Evolutionary conservation across 2,113 vertebrate species (phyloP).

Genomic region (Fukomys damarensis): DNA sequence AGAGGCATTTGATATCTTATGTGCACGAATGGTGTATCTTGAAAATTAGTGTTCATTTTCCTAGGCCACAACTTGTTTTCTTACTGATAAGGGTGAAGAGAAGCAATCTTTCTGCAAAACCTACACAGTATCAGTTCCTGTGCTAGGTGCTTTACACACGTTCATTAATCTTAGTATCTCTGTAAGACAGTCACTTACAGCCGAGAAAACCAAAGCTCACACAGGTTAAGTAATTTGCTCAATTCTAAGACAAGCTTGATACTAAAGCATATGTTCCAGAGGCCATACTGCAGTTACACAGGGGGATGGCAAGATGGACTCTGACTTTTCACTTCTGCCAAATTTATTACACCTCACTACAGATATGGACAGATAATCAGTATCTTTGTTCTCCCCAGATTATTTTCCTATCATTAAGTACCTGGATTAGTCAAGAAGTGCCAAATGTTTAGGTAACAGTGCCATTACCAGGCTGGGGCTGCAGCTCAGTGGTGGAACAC

Average conservation of each 20-base stretch:
- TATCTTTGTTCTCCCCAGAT: neutral
- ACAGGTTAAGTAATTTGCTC: neutral
- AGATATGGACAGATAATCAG: neutral
- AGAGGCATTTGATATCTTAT: neutral
- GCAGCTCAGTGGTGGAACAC: neutral
- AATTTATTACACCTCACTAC: neutral
- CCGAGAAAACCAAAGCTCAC: neutral
- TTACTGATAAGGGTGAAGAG: neutral
- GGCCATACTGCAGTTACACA: neutral
- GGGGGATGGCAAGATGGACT: neutral
- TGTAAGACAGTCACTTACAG: neutral
- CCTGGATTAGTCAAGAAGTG: neutral
- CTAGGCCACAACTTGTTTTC: neutral
- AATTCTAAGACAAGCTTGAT: neutral
- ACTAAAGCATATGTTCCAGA: neutral
- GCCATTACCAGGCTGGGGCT: neutral
- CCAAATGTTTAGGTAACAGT: neutral
- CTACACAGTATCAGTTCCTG: neutral
- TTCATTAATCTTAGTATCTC: neutral
- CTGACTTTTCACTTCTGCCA: neutral
- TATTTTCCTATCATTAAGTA: slow-evolving; percentile 20
- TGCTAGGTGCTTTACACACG: neutral
- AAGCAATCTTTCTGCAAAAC: slow-evolving; percentile 6
- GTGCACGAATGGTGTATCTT: neutral
- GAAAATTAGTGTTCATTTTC: neutral